Conservation (phyloP, 2,888 invertebrate species). For the Agriopis leucophaearia region DNA sequence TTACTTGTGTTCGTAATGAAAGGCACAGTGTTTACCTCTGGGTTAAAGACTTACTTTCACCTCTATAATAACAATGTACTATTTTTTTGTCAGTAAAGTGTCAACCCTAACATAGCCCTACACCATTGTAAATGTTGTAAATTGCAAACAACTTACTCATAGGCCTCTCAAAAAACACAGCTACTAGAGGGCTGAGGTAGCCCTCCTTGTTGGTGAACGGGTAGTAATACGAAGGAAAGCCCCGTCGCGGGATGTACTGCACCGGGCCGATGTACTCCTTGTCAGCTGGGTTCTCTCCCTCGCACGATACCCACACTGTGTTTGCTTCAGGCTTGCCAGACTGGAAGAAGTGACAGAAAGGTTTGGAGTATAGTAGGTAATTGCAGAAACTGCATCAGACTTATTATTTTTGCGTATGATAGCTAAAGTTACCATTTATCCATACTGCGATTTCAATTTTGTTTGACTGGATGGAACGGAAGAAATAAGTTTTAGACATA, state of each 20-base stretch:
- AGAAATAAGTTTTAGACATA: no score
- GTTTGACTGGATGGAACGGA: no score
- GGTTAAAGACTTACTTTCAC: no score
- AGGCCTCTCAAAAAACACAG: conserved; percentile 94
- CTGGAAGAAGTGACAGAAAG: conserved; percentile 50
- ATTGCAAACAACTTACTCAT: conserved; percentile 87
- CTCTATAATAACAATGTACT: no score
- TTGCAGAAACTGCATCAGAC: no score
- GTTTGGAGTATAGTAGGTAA: neutral
- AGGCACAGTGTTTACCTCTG: no score
- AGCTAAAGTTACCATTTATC: no score
- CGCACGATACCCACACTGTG: conserved; percentile 96
- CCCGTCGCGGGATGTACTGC: conserved; percentile 93
- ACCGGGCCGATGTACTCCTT: conserved; percentile 96
- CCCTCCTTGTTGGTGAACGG: conserved; percentile 94
- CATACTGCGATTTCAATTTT: no score
- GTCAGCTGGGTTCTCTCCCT: conserved; percentile 97
- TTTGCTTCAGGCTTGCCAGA: conserved; percentile 83
- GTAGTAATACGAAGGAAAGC: conserved; percentile 94
- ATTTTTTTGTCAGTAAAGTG: no score
- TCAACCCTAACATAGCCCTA: no score
- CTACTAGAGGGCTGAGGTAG: conserved; percentile 95
- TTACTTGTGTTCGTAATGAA: no score
- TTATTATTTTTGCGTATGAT: no score
- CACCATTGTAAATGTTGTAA: neutral